These are phyloP conservation scores for Buathra laborator DNA, from an alignment of 2,888 invertebrate species.

Conservation along the genomic window DNA sequence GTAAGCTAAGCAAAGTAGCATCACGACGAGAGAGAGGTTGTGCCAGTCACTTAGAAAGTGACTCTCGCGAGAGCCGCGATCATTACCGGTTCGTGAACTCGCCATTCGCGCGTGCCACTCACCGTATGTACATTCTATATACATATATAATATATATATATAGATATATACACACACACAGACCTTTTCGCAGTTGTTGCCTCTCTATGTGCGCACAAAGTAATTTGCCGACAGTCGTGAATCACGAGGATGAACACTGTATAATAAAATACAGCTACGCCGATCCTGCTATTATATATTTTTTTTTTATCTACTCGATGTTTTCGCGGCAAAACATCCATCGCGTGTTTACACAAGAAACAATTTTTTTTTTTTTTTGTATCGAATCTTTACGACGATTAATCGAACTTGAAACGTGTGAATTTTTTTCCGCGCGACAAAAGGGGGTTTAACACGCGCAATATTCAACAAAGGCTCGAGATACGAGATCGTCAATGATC, in stretches of 20 bases:
- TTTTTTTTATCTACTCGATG: neutral
- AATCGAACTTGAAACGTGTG: neutral
- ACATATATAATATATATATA: neutral
- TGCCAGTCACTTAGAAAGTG: slow-evolving; percentile 66
- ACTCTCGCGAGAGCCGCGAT: slow-evolving; percentile 56
- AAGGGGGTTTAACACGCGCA: neutral
- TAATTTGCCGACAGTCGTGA: slow-evolving; percentile 35
- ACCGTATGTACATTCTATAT: neutral
- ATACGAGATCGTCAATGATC: slow-evolving; percentile 26
- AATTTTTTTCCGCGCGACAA: neutral
- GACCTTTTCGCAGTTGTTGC: neutral
- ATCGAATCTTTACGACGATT: neutral
- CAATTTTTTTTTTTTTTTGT: neutral
- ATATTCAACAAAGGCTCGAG: neutral
- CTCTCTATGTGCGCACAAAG: slow-evolving; percentile 17
- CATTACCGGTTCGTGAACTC: slow-evolving; percentile 63
- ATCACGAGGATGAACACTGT: slow-evolving; percentile 29
- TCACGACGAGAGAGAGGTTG: slow-evolving; percentile 48
- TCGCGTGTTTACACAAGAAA: too few species aligned
- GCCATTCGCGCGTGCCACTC: slow-evolving; percentile 55
- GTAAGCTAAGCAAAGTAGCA: slow-evolving; percentile 30
- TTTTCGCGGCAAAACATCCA: neutral
- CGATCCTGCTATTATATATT: neutral
- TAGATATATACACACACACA: neutral
- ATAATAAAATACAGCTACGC: slow-evolving; percentile 24